These are phyloP conservation scores for Callaeas wilsoni DNA, from an alignment of 2,113 vertebrate genomes.

Conservation along the genomic window DNA sequence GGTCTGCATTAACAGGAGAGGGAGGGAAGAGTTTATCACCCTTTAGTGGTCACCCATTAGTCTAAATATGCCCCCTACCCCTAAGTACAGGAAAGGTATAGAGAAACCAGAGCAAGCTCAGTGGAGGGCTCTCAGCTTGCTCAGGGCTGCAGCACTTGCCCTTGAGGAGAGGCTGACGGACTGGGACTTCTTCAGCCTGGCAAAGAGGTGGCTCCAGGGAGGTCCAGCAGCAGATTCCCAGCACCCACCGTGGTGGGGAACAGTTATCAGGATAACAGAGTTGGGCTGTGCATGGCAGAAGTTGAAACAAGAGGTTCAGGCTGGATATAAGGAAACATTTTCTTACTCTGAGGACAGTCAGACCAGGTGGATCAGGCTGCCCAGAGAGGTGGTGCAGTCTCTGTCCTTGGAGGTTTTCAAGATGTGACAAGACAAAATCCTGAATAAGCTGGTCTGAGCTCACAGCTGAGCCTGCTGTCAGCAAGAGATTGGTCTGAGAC, in stretches of 20 bases:
- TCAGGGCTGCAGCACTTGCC: neutral
- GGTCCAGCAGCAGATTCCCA: too few species aligned
- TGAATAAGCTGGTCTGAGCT: neutral
- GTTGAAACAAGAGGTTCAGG: neutral
- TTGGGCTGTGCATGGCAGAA: neutral
- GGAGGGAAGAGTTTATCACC: neutral
- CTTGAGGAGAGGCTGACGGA: neutral
- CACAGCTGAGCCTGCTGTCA: neutral
- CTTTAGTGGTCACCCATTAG: neutral
- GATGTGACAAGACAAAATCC: neutral
- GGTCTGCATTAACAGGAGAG: neutral
- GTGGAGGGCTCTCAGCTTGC: neutral
- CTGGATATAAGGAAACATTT: neutral
- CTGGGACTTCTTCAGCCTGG: neutral
- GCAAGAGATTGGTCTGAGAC: neutral
- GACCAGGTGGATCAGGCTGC: neutral
- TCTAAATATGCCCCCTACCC: fast-evolving
- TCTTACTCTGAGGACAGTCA: neutral
- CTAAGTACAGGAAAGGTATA: neutral
- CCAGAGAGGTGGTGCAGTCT: neutral
- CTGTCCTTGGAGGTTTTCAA: neutral
- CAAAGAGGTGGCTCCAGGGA: neutral
- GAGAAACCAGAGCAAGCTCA: neutral
- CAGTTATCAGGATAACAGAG: neutral
- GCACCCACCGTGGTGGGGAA: fast-evolving